phyloP scores from a whole-genome alignment of 2,113 vertebrate genomes.

The Trematomus loennbergii region DNA sequence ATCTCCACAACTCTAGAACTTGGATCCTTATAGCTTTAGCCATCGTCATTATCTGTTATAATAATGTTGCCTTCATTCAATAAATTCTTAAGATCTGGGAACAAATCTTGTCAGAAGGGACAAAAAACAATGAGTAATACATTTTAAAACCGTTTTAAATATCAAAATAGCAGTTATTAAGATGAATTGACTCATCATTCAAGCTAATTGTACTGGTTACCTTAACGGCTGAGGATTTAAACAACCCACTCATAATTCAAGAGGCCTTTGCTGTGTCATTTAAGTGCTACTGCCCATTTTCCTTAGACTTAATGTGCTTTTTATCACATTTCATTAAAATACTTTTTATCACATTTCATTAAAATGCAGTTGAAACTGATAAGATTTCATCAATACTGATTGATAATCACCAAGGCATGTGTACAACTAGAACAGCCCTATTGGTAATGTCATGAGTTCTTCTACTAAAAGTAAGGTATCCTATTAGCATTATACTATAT shows the following conservation, averaged over 20 bases:
- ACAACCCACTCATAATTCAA: background rate
- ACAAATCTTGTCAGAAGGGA: fast-evolving
- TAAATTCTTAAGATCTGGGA: background rate
- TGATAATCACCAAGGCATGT: too few species aligned
- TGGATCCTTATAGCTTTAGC: too few species aligned
- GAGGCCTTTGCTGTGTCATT: slow-evolving; percentile 17
- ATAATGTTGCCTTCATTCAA: too few species aligned
- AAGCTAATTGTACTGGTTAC: background rate
- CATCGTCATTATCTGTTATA: too few species aligned
- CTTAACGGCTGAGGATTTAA: background rate
- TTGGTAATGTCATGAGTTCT: too few species aligned
- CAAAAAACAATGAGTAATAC: background rate
- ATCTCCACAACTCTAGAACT: background rate
- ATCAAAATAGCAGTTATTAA: background rate
- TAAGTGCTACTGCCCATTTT: background rate
- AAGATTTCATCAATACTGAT: too few species aligned
- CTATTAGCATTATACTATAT: background rate
- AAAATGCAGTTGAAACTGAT: too few species aligned
- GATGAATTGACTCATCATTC: too few species aligned
- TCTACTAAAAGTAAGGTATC: background rate
- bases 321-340: slow-evolving; percentile 4
- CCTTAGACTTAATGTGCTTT: slow-evolving; percentile 12
- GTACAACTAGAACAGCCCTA: too few species aligned
- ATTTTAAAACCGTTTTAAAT: too few species aligned
- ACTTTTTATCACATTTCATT: too few species aligned